A percentile compares a stretch with the other conserved stretches of the same genome.
Evolutionary conservation across 2,113 vertebrate species (phyloP).

Genomic region (Geococcyx californianus): DNA sequence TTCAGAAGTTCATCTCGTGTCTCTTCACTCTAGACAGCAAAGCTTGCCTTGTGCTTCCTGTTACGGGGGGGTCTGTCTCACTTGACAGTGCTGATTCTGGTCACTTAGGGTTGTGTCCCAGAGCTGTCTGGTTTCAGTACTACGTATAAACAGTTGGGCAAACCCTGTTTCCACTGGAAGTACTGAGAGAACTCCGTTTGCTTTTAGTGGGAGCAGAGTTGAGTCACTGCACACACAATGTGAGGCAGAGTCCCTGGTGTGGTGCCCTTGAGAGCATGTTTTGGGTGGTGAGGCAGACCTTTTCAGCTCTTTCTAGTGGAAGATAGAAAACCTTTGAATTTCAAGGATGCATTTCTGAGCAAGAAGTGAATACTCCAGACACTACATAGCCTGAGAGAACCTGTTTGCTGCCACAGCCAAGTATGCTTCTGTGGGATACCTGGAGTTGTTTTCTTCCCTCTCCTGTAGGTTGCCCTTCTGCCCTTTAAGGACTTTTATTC

Average conservation of each 20-base stretch:
- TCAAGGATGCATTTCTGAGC: not conserved
- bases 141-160: not conserved
- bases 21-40: not conserved
- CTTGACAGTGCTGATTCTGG: not conserved
- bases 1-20: not conserved
- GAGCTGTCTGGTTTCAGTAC: not conserved
- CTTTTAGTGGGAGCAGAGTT: not conserved
- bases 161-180: not conserved
- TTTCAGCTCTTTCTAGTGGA: not conserved
- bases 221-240: not conserved
- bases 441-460: not conserved
- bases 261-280: not conserved
- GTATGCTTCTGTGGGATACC: not conserved
- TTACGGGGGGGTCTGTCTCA: not conserved
- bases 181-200: not conserved
- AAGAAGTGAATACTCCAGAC: not conserved
- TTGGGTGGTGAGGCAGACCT: not conserved
- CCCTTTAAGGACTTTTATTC: conserved; percentile 11
- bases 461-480: not conserved
- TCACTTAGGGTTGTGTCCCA: not conserved
- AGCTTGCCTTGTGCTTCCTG: not conserved
- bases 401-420: not conserved
- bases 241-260: not conserved
- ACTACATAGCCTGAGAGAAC: not conserved
- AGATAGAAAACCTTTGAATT: not conserved